Evolutionary conservation across 2,888 invertebrate species (phyloP), one percentile per base, ranked within the genome.

Genomic region (Cheilosia urbana): DNA sequence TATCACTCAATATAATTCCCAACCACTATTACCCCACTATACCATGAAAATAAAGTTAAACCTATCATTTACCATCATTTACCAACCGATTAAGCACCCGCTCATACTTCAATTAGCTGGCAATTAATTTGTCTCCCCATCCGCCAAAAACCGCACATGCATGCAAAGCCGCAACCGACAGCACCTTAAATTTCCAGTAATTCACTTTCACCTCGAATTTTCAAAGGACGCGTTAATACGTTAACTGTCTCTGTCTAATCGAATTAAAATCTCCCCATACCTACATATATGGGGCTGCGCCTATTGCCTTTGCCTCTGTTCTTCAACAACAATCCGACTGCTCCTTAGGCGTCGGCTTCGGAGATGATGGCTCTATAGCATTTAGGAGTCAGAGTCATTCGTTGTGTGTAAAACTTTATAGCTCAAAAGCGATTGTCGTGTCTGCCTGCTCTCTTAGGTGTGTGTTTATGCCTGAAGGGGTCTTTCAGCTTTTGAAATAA

Each of bases 241-340:
- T 91, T 92, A 92, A 92, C 91, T 92, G 92, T 91, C 92, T 90
- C 90, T 89, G 90, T 90, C 90, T 92, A 92, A 92, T 92, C 91
- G 91, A 92, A 92, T 92, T 92, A 92, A 92, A 92, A 91, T 91
- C 90, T 65, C 53, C 83, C 49, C 71, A 72, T 17, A 53, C 13
- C 62, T 65, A 7, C 4, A 37, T 55, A 7, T 6, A 37, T 55
- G 11, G 15, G 21, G 2, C 7, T 45, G 21, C 49, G 45, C 17
- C 13, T 42, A 45, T 19, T 47, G 47, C 45, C 19, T 19, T 27
- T 17, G 15, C 2, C n/a, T 17, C 21, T 60, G 45, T 71, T 71
- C 58, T 55, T 49, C 45, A 51, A 77, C 57, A 63, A 69, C 62
- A 80, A 72, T 76, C 57, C 68, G 72, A 77, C 62, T 72, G 77